Evolutionary conservation across 2,797 vertebrate genomes (phyloP), one percentile per base, ranked within the genome.

Genomic region (Poecilia wingei): DNA sequence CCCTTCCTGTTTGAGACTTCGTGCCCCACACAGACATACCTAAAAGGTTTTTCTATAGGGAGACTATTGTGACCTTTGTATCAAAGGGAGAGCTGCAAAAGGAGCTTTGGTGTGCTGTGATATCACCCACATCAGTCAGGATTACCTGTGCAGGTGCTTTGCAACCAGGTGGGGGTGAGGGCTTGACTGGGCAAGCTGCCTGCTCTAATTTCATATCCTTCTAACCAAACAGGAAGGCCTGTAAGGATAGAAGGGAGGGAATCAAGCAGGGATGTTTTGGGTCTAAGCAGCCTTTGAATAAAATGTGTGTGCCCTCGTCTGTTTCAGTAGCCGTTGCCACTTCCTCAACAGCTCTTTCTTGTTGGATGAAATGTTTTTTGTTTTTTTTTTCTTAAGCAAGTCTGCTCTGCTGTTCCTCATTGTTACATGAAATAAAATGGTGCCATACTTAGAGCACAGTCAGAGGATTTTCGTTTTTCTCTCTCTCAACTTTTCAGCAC

Each of bases 41-140:
- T 84, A 74, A 81, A 83, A 72, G 78, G 82, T 68, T 85, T 83
- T 87, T 82, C 91, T 84, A 95, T 93, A 96, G 92, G 95, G 93
- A 88, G 87, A 76, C 86, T 90, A 95, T 96, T 96, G 95, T 96
- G 86, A 90, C 87, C 39, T 59, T 84, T 66, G 74, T 89, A 94
- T 96, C 95, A 96, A 95, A 96, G 95, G 91, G 90, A 91, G 91
- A 94, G 88, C 92, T 96, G 94, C 94, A 92, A 76, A 88, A 89
- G 91, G 85, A 88, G 88, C 92, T 94, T 87, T 87, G 87, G 86
- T 89, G 89, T 91, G 80, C 92, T 89, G 82, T 87, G 89, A 92
- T 95, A 94, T 95, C 95, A 89, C 84, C 86, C 87, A 92, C 89
- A 95, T 94, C 94, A 95, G 93, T 91, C 87, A 89, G 84, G 83